These are phyloP conservation scores for Napeogenes sylphis DNA, from an alignment of 2,888 invertebrate species.

Conservation along the genomic window DNA sequence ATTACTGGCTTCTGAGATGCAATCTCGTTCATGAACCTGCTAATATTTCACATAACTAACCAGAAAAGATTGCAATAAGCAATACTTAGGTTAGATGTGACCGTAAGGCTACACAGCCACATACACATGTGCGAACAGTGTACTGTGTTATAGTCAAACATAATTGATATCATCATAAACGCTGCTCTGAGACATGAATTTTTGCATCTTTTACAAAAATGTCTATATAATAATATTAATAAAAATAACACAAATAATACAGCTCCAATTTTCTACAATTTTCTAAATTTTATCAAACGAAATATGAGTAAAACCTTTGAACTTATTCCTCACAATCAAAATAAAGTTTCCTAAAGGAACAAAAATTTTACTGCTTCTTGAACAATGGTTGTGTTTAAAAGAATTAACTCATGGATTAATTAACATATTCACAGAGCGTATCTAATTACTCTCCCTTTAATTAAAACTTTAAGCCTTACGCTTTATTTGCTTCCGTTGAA, in stretches of 20 bases:
- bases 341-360: constrained; percentile 23
- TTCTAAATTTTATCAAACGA: not conserved
- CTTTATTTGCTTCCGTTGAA: constrained; percentile 63
- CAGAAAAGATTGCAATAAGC: constrained; percentile 60
- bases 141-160: no score
- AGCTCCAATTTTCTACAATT: no score
- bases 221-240: no score
- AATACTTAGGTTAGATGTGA: constrained; percentile 19
- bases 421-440: constrained; percentile 69
- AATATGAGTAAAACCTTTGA: constrained; percentile 10
- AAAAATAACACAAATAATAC: no score
- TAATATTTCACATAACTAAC: constrained; percentile 44
- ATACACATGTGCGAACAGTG: no score
- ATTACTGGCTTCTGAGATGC: constrained; percentile 29
- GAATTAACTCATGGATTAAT: constrained; percentile 72
- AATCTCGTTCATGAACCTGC: constrained; percentile 32
- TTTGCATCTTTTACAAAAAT: no score
- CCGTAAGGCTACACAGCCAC: no score
- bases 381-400: constrained; percentile 71
- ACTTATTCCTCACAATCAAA: constrained; percentile 19
- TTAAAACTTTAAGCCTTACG: constrained; percentile 67
- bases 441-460: constrained; percentile 71
- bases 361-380: constrained; percentile 57
- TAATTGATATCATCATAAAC: no score
- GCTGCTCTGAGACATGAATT: no score